Evolutionary conservation across 2,888 invertebrate genomes (phyloP).

Genomic region (Brachynemurus nebulosus): DNA sequence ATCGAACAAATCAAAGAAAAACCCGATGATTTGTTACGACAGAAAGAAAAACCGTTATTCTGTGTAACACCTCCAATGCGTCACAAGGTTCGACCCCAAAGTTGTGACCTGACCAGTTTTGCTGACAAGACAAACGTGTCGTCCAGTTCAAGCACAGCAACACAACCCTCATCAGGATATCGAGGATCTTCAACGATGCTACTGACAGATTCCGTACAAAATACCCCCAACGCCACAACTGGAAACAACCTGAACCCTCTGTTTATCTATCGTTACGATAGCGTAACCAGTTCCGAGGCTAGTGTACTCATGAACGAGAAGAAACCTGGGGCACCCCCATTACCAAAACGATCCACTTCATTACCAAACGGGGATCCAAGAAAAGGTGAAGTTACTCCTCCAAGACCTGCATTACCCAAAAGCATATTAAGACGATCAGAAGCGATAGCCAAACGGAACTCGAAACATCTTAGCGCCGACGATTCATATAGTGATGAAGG

Average conservation of each 20-base stretch:
- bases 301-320: conserved; percentile 44
- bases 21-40: conserved; percentile 28
- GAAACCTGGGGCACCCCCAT: conserved; percentile 36
- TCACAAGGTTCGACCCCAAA: conserved; percentile 40
- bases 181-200: conserved; percentile 74
- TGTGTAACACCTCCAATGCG: conserved; percentile 38
- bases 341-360: conserved; percentile 55
- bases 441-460: conserved; percentile 37
- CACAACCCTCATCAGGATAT: conserved; percentile 76
- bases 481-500: conserved; percentile 47
- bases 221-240: conserved; percentile 46
- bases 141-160: conserved; percentile 54
- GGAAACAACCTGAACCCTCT: conserved; percentile 50
- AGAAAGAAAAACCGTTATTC: conserved; percentile 38
- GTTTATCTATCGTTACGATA: conserved; percentile 73
- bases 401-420: conserved; percentile 56
- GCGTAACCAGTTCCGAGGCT: conserved; percentile 57
- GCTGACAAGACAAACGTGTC: conserved; percentile 43
- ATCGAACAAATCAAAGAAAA: conserved; percentile 46
- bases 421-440: conserved; percentile 54
- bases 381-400: conserved; percentile 44
- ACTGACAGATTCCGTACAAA: conserved; percentile 59
- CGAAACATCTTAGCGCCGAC: conserved; percentile 46
- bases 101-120: conserved; percentile 41
- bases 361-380: conserved; percentile 38